These are phyloP conservation scores for Pristionchus arcanus DNA, from an alignment of 2,888 invertebrate genomes.

Conservation along the genomic window DNA sequence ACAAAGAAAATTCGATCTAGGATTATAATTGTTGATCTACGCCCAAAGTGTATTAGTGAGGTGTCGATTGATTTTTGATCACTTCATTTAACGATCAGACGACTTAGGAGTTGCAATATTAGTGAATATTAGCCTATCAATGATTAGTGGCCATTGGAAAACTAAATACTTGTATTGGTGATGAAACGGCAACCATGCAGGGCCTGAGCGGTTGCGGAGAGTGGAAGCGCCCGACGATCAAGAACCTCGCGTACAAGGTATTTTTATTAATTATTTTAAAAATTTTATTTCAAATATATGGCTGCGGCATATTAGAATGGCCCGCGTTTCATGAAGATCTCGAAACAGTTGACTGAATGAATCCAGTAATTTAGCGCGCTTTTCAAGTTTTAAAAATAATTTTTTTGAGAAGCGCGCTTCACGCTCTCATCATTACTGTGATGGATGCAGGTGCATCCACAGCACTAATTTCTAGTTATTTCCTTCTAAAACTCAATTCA, in stretches of 20 bases:
- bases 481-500: background rate
- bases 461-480: background rate
- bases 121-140: too few relatives aligned
- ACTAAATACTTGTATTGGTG: constrained; percentile 63
- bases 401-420: background rate
- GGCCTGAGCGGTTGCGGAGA: constrained; percentile 91
- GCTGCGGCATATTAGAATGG: background rate
- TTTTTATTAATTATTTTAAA: background rate
- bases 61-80: too few relatives aligned
- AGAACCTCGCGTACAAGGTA: constrained; percentile 83
- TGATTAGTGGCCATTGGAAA: too few relatives aligned
- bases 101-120: too few relatives aligned
- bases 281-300: background rate
- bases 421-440: background rate
- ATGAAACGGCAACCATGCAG: constrained; percentile 64
- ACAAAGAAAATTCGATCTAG: too few relatives aligned
- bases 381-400: background rate
- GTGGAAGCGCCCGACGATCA: constrained; percentile 86
- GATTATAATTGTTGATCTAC: too few relatives aligned
- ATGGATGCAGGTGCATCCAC: background rate
- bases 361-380: background rate
- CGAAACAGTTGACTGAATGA: background rate
- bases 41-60: too few relatives aligned
- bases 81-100: too few relatives aligned
- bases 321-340: background rate